Evolutionary conservation across 2,113 vertebrate genomes (phyloP), one percentile per base, ranked within the genome.

Genomic region (Sander vitreus): DNA sequence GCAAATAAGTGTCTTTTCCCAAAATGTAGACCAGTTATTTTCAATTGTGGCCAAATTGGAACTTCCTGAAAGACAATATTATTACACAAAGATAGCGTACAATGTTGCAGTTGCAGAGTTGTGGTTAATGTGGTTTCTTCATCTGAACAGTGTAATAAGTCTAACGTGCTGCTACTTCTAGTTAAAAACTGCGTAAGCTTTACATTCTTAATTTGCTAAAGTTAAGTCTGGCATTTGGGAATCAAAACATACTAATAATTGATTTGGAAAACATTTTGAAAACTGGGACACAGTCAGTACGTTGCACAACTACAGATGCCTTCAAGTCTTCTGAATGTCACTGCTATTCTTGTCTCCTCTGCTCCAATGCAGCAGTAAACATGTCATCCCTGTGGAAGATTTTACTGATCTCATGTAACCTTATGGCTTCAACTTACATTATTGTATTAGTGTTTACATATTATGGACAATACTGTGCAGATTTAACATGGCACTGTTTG

Each of bases 261-360:
- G 9, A 43, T 43, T 43, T 43, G 39, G 39, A 43, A 43, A 39
- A 39, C 36, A 76, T 62, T 83, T 82, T 84, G 71, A 62, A 69
- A 66, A 70, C 69, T 50, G 84, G 83, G 80, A 83, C 47, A 45
- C 63, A 45, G 43, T 65, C 13, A 18, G 25, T 55, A 47, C 23
- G 43, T 78, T 76, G 23, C 80, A 69, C 78, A 81, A 67, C 58
- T 67, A 4, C 25, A 79, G 76, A 87, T 72, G 69, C 57, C 75
- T 78, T 78, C 3, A 30, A 71, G 64, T 55, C 30, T 15, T 16
- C 15, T 80, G 53, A 88, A 85, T 88, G 86, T 84, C 89, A 91
- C 4, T n/a, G 65, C 87, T 93, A 90, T 91, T 92, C 76, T 87
- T 76, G 75, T 81, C 81, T 67, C 13, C 16, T 53, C 33, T 25